Evolutionary conservation across 2,888 invertebrate genomes (phyloP), one percentile per base, ranked within the genome.

Genomic region (Fragum fragum): DNA sequence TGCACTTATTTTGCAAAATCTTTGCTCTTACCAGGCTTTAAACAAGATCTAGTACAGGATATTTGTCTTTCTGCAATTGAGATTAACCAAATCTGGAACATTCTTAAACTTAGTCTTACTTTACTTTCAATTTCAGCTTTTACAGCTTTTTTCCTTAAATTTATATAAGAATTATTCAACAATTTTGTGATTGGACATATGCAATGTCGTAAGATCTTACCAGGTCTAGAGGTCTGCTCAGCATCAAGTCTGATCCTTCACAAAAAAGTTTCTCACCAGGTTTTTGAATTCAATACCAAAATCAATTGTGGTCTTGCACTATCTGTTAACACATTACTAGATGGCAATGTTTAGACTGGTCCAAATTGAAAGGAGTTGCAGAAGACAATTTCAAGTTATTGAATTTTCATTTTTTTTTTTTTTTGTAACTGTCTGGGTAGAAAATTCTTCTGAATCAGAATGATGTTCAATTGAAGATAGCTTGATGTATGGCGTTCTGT

Each of bases 271-370:
- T 84, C 53, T 87, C 83, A 26, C 86, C 5, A 39, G 23, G 39
- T 66, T 72, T 73, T n/a, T n/a, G n/a, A n/a, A n/a, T n/a, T 59
- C 0, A 9, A 81, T 69, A 1, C 81, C 78, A 68, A 82, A 78
- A 1, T 87, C 82, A 1, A 86, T n/a, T 81, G 21, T 73, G 69
- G 69, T 85, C 86, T 26, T 83, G 53, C 42, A 86, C 81, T 61
- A 83, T 69, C n/a, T 86, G 83, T n/a, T 72, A n/a, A n/a, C n/a
- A n/a, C n/a, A n/a, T n/a, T n/a, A n/a, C n/a, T n/a, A n/a, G n/a
- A n/a, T n/a, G n/a, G n/a, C n/a, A n/a, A n/a, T n/a, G n/a, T n/a
- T n/a, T n/a, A n/a, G n/a, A n/a, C n/a, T n/a, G n/a, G n/a, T n/a
- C n/a, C n/a, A n/a, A n/a, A n/a, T n/a, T n/a, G n/a, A n/a, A n/a